A percentile compares a stretch with the other conserved stretches of the same genome.
phyloP scores from a whole-genome alignment of 2,113 vertebrate species.

The Marmota monax region DNA sequence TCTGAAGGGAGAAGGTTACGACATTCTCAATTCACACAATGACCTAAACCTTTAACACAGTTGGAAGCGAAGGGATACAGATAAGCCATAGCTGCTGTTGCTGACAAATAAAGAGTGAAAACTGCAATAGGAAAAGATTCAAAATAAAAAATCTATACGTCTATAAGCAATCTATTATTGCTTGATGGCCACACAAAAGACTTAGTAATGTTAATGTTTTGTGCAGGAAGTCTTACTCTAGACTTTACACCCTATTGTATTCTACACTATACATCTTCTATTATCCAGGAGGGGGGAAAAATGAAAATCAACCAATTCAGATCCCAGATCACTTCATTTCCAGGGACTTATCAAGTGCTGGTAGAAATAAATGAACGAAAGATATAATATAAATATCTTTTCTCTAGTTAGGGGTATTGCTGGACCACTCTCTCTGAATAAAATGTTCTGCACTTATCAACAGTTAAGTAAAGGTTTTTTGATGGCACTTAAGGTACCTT shows the following conservation, averaged over 20 bases:
- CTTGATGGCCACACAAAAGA: not conserved
- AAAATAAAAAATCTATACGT: not conserved
- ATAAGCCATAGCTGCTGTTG: not conserved
- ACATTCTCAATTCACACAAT: not conserved
- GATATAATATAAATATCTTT: not conserved
- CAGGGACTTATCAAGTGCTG: constrained; percentile 3
- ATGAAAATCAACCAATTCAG: constrained; percentile 17
- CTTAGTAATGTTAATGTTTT: not conserved
- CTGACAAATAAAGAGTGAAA: not conserved
- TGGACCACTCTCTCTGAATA: not conserved
- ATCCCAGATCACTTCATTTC: not conserved
- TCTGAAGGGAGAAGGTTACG: not conserved
- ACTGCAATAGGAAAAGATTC: not conserved
- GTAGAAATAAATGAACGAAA: not conserved
- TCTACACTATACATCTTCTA: not conserved
- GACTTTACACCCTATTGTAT: not conserved
- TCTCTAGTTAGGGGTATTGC: not conserved
- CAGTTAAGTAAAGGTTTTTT: constrained; percentile 29
- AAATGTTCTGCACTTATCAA: constrained; percentile 18
- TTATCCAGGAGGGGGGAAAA: not conserved
- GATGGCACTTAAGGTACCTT: not conserved
- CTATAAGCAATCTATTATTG: not conserved
- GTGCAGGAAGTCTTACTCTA: not conserved
- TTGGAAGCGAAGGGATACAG: not conserved
- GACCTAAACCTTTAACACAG: not conserved